These are phyloP conservation scores for Dasypus novemcinctus DNA, from an alignment of 2,113 vertebrate genomes.

Conservation along the genomic window DNA sequence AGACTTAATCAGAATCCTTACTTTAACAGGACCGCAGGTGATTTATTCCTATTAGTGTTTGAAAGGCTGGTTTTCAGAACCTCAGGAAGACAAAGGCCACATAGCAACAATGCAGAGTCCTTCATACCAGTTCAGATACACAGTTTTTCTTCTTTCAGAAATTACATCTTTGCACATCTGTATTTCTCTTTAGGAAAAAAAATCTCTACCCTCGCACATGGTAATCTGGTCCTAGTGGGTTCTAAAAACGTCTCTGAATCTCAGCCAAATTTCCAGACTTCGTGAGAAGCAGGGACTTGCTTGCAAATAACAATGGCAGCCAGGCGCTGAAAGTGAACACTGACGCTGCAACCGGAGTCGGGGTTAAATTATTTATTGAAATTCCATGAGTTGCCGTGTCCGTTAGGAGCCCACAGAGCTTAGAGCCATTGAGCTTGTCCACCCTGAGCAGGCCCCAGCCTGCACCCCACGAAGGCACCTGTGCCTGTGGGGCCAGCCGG, in stretches of 20 bases:
- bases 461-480: not conserved
- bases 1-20: not conserved
- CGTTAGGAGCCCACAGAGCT: slow-evolving; percentile 53
- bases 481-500: not conserved
- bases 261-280: slow-evolving; percentile 79
- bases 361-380: slow-evolving; percentile 88
- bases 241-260: slow-evolving; percentile 72
- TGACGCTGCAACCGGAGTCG: slow-evolving; percentile 79
- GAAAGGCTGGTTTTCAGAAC: not conserved
- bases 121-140: not conserved
- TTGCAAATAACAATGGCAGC: slow-evolving; percentile 73
- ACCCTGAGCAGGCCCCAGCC: not conserved
- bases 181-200: slow-evolving; percentile 60
- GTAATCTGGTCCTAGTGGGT: slow-evolving; percentile 51
- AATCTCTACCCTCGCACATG: slow-evolving; percentile 59
- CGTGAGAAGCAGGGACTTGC: not conserved
- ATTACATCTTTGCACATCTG: slow-evolving; percentile 66
- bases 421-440: slow-evolving; percentile 23
- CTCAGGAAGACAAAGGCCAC: not conserved
- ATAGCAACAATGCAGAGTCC: not conserved
- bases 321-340: slow-evolving; percentile 83
- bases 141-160: slow-evolving; percentile 43
- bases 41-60: not conserved
- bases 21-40: not conserved
- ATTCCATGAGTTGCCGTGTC: slow-evolving; percentile 84